Base-by-base conservation (phyloP, 2,113 vertebrate species). In the Lophura nycthemera region DNA sequence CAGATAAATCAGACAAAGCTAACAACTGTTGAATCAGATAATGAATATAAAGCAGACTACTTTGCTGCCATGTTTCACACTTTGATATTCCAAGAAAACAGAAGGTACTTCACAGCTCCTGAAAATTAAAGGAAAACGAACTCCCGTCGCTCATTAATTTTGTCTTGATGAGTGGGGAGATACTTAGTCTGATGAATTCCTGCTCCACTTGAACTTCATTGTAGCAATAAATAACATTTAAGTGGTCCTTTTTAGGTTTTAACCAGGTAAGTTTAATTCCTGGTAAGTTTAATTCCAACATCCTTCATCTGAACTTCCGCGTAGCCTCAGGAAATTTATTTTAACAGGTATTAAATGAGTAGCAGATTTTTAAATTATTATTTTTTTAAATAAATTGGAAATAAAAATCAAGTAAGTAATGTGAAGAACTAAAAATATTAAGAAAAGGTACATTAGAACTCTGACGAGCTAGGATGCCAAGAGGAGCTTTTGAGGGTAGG, bases 111-210 rank as follows among this genome's bases (percentile, higher is more conserved):
- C 88, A 89, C 70, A 89, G 25, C 45, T 89, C 43, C 34, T 77
- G 45, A 32, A 86, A 87, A 76, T 47, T 45, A 60, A 70, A 77
- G 14, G 70, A 76, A 82, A 84, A 84, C 54, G 8, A 94, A 91
- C 54, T 73, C 71, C 3, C 25, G 70, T 42, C 0, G 1, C 24
- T 89, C 42, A 83, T 73, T 84, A 73, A 88, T 92, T 89, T 79
- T 79, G 45, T n/a, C 84, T 87, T 89, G 38, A 59, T 85, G 45
- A 93, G 59, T 10, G 79, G 8, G 36, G 73, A 80, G 66, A 73
- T 72, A 74, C 66, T 71, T 71, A 79, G 25, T 50, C 67, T 88
- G 56, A 92, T 40, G 64, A 93, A 87, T 85, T 77, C 71, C 85
- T 3, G 8, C 3, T 3, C 45, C 59, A 80, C 21, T 43, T 91